Conservation (phyloP, 2,888 invertebrate genomes). For the Noctua comes region DNA sequence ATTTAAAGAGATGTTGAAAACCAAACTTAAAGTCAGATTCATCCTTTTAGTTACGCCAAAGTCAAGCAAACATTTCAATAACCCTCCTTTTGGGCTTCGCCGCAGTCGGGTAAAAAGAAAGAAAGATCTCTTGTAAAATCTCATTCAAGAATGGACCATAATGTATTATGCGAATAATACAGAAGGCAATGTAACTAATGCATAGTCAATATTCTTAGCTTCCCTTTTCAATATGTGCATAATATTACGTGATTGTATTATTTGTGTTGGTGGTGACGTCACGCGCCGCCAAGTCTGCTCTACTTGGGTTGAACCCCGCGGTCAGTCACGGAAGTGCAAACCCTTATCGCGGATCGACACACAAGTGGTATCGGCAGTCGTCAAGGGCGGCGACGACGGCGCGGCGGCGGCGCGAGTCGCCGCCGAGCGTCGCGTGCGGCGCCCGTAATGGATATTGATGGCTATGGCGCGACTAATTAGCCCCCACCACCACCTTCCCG, state of each 20-base stretch:
- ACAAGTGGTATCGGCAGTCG: conserved; percentile 79
- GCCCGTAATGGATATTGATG: conserved; percentile 90
- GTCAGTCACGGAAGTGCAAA: conserved; percentile 82
- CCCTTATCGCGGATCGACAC: conserved; percentile 80
- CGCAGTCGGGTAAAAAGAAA: too few species aligned
- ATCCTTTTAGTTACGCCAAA: neutral
- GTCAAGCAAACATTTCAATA: conserved; percentile 16
- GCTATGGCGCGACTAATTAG: conserved; percentile 88
- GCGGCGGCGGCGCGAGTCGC: conserved; percentile 67
- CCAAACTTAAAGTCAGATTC: neutral
- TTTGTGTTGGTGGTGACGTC: conserved; percentile 45
- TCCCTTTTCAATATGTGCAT: conserved; percentile 42
- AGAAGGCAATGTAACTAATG: conserved; percentile 36
- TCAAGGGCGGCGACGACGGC: conserved; percentile 70
- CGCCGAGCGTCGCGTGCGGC: conserved; percentile 86
- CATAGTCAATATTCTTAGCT: conserved; percentile 38
- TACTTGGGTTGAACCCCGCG: conserved; percentile 70
- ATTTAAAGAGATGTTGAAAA: neutral
- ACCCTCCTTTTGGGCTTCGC: too few species aligned
- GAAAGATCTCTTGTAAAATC: conserved; percentile 15
- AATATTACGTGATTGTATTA: conserved; percentile 27
- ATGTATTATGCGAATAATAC: conserved; percentile 36
- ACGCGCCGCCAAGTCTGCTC: conserved; percentile 66
- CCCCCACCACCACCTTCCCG: conserved; percentile 79
- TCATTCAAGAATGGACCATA: conserved; percentile 34